Conservation (phyloP, 2,113 vertebrate genomes). For the Toxotes jaculatrix region DNA sequence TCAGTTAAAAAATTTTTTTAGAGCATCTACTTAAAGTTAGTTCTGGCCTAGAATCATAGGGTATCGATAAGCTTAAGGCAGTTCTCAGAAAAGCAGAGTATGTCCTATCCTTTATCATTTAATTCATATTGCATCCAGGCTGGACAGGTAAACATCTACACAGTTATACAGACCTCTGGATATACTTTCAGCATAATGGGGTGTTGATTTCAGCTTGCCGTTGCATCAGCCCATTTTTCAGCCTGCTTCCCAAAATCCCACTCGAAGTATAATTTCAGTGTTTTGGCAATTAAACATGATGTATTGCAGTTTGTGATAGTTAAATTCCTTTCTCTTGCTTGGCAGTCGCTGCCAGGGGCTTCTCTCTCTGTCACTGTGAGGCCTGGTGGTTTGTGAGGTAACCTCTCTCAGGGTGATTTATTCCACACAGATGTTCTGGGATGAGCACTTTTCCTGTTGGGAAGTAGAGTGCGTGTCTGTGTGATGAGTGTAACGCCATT, state of each 20-base stretch:
- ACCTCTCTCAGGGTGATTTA: slow-evolving; percentile 70
- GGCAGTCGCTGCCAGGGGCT: slow-evolving; percentile 31
- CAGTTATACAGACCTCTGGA: slow-evolving; percentile 15
- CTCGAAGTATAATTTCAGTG: slow-evolving; percentile 48
- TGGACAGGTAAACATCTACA: slow-evolving; percentile 13
- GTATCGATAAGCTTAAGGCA: neutral
- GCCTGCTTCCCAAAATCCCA: slow-evolving; percentile 52
- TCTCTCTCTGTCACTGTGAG: slow-evolving; percentile 57
- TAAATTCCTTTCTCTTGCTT: slow-evolving; percentile 51
- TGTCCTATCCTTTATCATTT: slow-evolving; percentile 16
- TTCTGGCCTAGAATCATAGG: neutral
- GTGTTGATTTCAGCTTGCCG: slow-evolving; percentile 42
- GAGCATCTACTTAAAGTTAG: neutral
- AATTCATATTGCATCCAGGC: slow-evolving; percentile 7
- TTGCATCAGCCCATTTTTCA: slow-evolving; percentile 40
- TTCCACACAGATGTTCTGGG: slow-evolving; percentile 72
- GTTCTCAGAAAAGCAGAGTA: neutral
- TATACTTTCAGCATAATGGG: slow-evolving; percentile 41
- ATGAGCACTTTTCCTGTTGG: slow-evolving; percentile 57
- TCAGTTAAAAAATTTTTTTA: neutral
- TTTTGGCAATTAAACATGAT: slow-evolving; percentile 66
- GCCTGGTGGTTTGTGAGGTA: slow-evolving; percentile 65
- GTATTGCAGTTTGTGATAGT: slow-evolving; percentile 53
- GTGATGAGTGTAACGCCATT: slow-evolving; percentile 49
- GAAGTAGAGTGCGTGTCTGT: slow-evolving; percentile 49